Evolutionary conservation across 2,113 vertebrate genomes (phyloP).

Genomic region (Clarias magur): DNA sequence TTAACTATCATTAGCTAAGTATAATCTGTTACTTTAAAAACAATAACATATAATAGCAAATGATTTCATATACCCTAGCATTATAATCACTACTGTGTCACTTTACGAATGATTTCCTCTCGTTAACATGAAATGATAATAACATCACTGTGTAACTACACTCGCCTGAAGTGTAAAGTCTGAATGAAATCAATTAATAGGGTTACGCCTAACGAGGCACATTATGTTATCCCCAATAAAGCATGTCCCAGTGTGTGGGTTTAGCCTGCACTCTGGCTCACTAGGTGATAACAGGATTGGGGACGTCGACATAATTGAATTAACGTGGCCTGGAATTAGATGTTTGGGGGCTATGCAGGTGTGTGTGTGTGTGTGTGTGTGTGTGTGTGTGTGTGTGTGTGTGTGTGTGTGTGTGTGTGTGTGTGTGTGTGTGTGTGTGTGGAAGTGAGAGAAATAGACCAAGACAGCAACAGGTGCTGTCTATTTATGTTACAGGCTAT

Average conservation of each 20-base stretch:
- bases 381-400: slow-evolving; percentile 8
- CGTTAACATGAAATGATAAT: neutral
- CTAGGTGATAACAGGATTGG: slow-evolving; percentile 37
- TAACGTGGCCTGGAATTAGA: slow-evolving; percentile 35
- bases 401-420: neutral
- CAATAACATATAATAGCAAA: neutral
- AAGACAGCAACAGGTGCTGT: neutral
- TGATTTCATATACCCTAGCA: neutral
- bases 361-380: neutral
- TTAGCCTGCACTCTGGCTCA: slow-evolving; percentile 12
- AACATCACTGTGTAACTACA: no score
- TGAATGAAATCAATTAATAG: slow-evolving; percentile 1
- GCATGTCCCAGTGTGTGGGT: slow-evolving; percentile 24
- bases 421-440: neutral
- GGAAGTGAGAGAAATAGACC: neutral
- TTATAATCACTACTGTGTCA: neutral
- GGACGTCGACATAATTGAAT: slow-evolving; percentile 30
- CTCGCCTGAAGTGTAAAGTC: neutral
- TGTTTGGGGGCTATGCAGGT: neutral
- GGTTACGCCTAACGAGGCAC: neutral
- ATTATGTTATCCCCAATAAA: neutral
- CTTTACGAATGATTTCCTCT: neutral
- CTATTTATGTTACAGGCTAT: neutral
- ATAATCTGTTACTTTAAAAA: neutral
- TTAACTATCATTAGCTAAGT: neutral